phyloP scores from a whole-genome alignment of 2,888 invertebrate species.

The Hemistola chrysoprasaria region DNA sequence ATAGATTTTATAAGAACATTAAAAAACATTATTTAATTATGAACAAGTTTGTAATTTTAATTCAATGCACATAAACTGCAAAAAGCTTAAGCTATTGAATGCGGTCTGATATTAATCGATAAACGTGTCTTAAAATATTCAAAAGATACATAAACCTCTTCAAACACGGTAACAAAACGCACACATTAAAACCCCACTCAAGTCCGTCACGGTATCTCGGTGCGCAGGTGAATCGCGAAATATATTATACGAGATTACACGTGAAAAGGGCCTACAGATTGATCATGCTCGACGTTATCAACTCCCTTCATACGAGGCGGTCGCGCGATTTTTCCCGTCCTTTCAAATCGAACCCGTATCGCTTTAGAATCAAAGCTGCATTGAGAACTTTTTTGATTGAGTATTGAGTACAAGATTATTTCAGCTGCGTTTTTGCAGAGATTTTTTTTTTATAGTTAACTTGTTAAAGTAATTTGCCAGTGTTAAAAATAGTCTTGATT shows the following conservation, averaged over 20 bases:
- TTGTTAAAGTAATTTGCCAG: too few relatives aligned
- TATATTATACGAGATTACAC: slow-evolving; percentile 62
- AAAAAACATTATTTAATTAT: too few relatives aligned
- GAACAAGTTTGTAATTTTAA: too few relatives aligned
- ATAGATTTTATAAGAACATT: too few relatives aligned
- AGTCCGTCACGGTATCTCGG: slow-evolving; percentile 29
- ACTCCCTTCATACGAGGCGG: slow-evolving; percentile 20
- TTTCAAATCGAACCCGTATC: slow-evolving; percentile 15
- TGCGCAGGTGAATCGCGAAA: slow-evolving; percentile 46
- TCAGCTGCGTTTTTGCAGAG: too few relatives aligned
- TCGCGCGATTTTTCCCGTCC: slow-evolving; percentile 17
- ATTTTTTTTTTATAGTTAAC: too few relatives aligned
- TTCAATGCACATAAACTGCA: too few relatives aligned
- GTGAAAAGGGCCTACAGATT: slow-evolving; percentile 58
- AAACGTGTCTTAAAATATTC: too few relatives aligned
- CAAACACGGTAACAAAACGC: slow-evolving; percentile 18
- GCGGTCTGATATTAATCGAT: too few relatives aligned
- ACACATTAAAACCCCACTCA: slow-evolving; percentile 24
- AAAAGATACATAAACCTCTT: not conserved
- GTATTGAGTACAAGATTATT: too few relatives aligned
- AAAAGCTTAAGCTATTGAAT: too few relatives aligned
- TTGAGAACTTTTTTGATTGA: slow-evolving; percentile 3
- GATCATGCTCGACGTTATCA: slow-evolving; percentile 37
- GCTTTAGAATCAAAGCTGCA: slow-evolving; percentile 5
- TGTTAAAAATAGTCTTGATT: too few relatives aligned